Percentiles rank a stretch among this genome's conserved stretches.
These are phyloP conservation scores for Sialia sialis DNA, from an alignment of 2,113 vertebrate genomes.

Conservation along the genomic window DNA sequence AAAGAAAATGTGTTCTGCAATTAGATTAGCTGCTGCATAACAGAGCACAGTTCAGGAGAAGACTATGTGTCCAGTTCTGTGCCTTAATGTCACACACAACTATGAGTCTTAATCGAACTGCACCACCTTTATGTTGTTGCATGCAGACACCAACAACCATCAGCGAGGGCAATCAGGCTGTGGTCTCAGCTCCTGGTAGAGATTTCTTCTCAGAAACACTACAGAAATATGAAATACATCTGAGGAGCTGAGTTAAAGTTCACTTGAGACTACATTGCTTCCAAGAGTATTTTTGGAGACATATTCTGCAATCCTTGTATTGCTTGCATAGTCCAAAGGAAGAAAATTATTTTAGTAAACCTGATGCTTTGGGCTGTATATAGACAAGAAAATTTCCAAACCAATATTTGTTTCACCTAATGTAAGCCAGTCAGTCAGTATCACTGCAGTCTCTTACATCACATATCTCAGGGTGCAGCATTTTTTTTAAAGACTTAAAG, in stretches of 20 bases:
- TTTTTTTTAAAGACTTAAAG: neutral
- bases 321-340: neutral
- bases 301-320: neutral
- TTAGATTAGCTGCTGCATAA: neutral
- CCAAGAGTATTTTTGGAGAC: neutral
- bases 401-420: neutral
- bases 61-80: accelerated
- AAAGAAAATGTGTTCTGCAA: neutral
- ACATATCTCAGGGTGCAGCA: accelerated
- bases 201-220: neutral
- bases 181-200: neutral
- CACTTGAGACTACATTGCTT: neutral
- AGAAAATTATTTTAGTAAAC: neutral
- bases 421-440: neutral
- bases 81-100: neutral
- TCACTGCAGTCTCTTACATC: neutral
- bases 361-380: neutral
- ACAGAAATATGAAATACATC: accelerated
- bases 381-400: neutral
- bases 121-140: neutral
- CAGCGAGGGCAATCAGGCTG: neutral
- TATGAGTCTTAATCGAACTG: neutral
- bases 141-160: neutral
- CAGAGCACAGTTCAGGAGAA: neutral
- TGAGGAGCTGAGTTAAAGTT: neutral